These are phyloP conservation scores for Cromileptes altivelis DNA, from an alignment of 2,113 vertebrate species.

Conservation along the genomic window DNA sequence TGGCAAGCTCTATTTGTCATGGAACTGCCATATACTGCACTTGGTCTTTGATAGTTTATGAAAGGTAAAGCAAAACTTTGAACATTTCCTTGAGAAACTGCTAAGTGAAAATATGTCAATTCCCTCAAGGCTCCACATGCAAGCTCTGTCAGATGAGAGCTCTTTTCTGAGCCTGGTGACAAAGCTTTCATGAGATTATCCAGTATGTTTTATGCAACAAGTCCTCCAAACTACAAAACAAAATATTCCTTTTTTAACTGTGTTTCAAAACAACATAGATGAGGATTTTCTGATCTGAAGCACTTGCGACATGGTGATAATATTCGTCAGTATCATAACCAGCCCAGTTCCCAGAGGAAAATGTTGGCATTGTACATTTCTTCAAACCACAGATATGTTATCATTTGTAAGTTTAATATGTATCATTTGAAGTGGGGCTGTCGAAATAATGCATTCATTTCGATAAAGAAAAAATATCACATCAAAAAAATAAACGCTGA, in stretches of 20 bases:
- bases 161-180: not conserved
- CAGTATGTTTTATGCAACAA: not conserved
- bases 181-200: not conserved
- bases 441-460: too few relatives aligned
- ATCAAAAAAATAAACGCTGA: too few relatives aligned
- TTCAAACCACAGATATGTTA: too few relatives aligned
- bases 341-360: too few relatives aligned
- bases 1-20: conserved; percentile 1
- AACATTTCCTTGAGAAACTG: not conserved
- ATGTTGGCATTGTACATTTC: too few relatives aligned
- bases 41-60: not conserved
- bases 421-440: too few relatives aligned
- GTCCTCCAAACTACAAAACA: not conserved
- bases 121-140: not conserved
- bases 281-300: not conserved
- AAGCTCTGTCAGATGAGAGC: not conserved
- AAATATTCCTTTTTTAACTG: not conserved
- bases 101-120: not conserved
- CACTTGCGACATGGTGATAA: not conserved
- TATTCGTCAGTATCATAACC: not conserved
- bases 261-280: not conserved
- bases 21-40: not conserved
- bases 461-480: too few relatives aligned
- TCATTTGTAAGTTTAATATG: too few relatives aligned
- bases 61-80: conserved; percentile 7